Conservation (phyloP, 2,113 vertebrate species). For the Hemiscyllium ocellatum region DNA sequence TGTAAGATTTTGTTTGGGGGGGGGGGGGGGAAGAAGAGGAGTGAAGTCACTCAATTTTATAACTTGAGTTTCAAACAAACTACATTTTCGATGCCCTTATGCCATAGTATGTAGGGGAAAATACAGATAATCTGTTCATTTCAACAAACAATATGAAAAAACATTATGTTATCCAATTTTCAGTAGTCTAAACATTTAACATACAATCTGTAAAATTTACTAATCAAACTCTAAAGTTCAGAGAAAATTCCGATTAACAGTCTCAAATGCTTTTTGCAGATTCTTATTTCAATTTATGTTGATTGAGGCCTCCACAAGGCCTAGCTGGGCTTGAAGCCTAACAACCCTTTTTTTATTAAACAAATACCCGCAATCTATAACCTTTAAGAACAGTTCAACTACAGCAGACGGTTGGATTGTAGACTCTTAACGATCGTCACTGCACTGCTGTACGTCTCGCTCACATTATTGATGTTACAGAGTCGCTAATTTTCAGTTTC, state of each 20-base stretch:
- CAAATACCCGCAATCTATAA: background rate
- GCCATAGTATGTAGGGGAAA: background rate
- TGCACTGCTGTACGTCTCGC: background rate
- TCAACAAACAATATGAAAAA: background rate
- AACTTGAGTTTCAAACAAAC: background rate
- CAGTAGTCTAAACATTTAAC: background rate
- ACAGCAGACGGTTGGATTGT: background rate
- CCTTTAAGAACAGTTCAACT: slow-evolving; percentile 7
- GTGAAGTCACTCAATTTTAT: background rate
- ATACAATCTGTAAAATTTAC: background rate
- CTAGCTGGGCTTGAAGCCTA: slow-evolving; percentile 30
- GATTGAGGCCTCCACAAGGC: slow-evolving; percentile 35
- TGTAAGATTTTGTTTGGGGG: background rate
- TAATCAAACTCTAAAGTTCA: background rate
- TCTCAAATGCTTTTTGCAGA: background rate
- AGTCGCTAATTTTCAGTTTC: slow-evolving; percentile 38
- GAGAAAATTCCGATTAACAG: background rate
- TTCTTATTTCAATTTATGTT: background rate
- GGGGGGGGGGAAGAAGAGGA: too few relatives aligned
- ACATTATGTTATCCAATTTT: background rate
- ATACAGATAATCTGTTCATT: background rate
- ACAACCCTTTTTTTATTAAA: background rate
- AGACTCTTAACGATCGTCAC: background rate
- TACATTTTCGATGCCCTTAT: background rate
- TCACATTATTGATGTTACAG: slow-evolving; percentile 28